phyloP scores from a whole-genome alignment of 2,797 vertebrate species.

The Centropyge bicolor region DNA sequence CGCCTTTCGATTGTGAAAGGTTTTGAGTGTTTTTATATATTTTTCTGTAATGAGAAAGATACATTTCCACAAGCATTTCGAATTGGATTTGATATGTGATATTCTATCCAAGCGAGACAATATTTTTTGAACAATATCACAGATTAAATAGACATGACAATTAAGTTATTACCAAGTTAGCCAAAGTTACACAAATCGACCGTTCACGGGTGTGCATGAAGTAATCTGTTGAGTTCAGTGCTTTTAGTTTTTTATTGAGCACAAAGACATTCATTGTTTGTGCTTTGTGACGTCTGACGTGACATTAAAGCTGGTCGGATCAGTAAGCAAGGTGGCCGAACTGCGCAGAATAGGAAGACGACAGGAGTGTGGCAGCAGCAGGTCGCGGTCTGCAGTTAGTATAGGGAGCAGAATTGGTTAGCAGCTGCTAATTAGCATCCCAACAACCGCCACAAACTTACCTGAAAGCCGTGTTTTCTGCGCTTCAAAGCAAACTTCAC shows the following conservation, averaged over 20 bases:
- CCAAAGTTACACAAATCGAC: not conserved
- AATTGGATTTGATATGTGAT: too few species aligned
- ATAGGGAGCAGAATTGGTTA: not conserved
- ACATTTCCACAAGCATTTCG: too few species aligned
- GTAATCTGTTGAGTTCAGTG: not conserved
- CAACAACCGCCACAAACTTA: not conserved
- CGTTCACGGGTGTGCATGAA: too few species aligned
- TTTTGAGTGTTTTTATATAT: too few species aligned
- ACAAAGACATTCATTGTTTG: too few species aligned
- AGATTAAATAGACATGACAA: not conserved
- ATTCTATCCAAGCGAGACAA: not conserved
- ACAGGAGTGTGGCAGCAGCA: not conserved
- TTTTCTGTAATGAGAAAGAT: too few species aligned
- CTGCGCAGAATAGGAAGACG: not conserved
- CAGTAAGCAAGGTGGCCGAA: not conserved
- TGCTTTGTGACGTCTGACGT: not conserved
- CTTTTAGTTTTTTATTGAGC: not conserved
- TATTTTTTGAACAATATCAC: not conserved
- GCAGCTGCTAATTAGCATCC: conserved; percentile 28
- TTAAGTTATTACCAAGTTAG: not conserved
- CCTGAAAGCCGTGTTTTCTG: not conserved
- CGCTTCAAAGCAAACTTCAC: not conserved
- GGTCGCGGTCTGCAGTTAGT: conserved; percentile 35
- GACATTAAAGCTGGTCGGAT: not conserved
- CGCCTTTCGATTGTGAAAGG: too few species aligned